These are phyloP conservation scores for Oryzias dopingdopingensis DNA, from an alignment of 2,797 vertebrate genomes.

Conservation along the genomic window DNA sequence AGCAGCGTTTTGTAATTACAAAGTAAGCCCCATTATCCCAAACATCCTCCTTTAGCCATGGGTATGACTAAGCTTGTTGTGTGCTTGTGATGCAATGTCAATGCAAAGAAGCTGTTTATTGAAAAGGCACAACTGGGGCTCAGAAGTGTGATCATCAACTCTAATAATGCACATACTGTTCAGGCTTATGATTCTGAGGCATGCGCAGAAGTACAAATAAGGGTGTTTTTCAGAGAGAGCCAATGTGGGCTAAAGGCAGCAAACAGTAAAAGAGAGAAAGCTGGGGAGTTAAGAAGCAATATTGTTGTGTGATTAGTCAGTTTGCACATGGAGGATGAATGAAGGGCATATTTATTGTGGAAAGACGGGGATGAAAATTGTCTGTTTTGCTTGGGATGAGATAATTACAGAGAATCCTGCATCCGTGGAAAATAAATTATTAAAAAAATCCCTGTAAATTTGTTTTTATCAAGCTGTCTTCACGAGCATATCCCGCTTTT, in stretches of 20 bases:
- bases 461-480: background rate
- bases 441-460: background rate
- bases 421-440: slow-evolving; percentile 8
- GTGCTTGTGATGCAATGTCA: slow-evolving; percentile 48
- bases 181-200: slow-evolving; percentile 31
- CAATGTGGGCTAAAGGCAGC: background rate
- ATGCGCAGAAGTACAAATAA: slow-evolving; percentile 23
- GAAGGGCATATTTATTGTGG: slow-evolving; percentile 18
- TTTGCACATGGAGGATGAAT: slow-evolving; percentile 30
- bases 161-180: slow-evolving; percentile 37
- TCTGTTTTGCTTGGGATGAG: slow-evolving; percentile 16
- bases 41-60: slow-evolving; percentile 38
- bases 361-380: slow-evolving; percentile 12
- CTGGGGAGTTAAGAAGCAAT: background rate
- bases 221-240: slow-evolving; percentile 3
- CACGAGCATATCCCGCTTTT: background rate
- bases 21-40: slow-evolving; percentile 58
- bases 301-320: slow-evolving; percentile 36
- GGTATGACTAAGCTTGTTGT: slow-evolving; percentile 65
- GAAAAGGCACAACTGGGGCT: slow-evolving; percentile 37
- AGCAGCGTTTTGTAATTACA: slow-evolving; percentile 56
- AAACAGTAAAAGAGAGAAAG: background rate
- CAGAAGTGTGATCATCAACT: slow-evolving; percentile 48
- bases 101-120: slow-evolving; percentile 48
- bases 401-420: slow-evolving; percentile 26